Percentiles rank a stretch among this genome's conserved stretches.
Evolutionary conservation across 2,797 vertebrate species (phyloP).

Genomic region (Xiphorhynchus erythropygius): DNA sequence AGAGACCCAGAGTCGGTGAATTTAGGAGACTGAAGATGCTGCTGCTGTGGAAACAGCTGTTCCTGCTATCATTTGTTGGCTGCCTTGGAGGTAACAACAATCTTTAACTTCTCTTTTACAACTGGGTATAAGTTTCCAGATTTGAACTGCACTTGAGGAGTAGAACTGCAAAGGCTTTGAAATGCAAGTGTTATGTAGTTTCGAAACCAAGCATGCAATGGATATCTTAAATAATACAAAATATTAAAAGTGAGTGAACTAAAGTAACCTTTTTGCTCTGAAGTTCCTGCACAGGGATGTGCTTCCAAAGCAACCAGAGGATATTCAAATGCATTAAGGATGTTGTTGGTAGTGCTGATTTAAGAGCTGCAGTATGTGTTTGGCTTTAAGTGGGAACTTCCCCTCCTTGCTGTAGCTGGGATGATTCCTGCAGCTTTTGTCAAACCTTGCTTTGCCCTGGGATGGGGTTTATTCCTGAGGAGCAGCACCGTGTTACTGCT

Average conservation of each 20-base stretch:
- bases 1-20: slow-evolving; percentile 80
- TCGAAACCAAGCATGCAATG: background rate
- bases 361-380: background rate
- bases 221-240: background rate
- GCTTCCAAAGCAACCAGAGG: background rate
- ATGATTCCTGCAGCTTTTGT: background rate
- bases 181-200: background rate
- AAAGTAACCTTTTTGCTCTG: background rate
- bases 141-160: background rate
- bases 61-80: slow-evolving; percentile 88
- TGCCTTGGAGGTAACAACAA: slow-evolving; percentile 88
- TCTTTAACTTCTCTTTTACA: background rate
- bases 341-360: background rate
- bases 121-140: background rate
- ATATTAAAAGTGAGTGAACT: background rate
- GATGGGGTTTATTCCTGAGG: background rate
- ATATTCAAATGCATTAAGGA: accelerated
- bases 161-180: background rate
- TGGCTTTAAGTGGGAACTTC: background rate
- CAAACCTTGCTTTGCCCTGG: background rate
- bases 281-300: accelerated
- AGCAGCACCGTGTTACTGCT: accelerated
- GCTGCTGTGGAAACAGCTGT: slow-evolving; percentile 92
- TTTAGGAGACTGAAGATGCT: slow-evolving; percentile 88
- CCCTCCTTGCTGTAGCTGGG: background rate